Percentiles rank a stretch among this genome's conserved stretches.
Conservation (phyloP, 1,140 invertebrate species). For the Drosophila murphyi region DNA sequence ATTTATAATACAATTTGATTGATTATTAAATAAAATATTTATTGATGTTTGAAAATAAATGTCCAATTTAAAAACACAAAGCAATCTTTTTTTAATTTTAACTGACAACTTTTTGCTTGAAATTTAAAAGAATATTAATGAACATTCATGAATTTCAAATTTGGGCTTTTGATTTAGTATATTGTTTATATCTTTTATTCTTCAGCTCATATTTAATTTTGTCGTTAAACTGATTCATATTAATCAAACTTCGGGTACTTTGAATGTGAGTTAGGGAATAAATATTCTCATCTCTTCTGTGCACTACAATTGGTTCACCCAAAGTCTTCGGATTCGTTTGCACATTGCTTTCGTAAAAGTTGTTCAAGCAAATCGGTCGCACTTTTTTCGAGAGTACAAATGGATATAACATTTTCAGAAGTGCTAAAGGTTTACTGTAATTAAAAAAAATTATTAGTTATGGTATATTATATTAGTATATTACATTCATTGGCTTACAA, state of each 20-base stretch:
- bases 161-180: too few relatives aligned
- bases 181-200: neutral
- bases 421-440: neutral
- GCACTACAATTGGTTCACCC: neutral
- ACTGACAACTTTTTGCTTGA: too few relatives aligned
- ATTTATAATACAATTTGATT: too few relatives aligned
- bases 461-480: neutral
- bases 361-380: constrained; percentile 35
- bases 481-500: neutral
- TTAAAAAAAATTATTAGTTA: neutral
- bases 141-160: too few relatives aligned
- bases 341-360: neutral
- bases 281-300: neutral
- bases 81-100: too few relatives aligned
- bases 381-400: constrained; percentile 26
- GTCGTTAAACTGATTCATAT: neutral
- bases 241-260: neutral
- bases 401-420: constrained; percentile 18
- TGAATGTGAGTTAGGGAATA: constrained; percentile 1
- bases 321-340: neutral
- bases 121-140: neutral
- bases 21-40: too few relatives aligned
- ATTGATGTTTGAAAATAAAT: too few relatives aligned
- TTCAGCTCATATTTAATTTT: neutral
- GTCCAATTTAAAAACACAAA: too few relatives aligned